Conservation (phyloP, 2,888 invertebrate species). For the Agrotis ipsilon region DNA sequence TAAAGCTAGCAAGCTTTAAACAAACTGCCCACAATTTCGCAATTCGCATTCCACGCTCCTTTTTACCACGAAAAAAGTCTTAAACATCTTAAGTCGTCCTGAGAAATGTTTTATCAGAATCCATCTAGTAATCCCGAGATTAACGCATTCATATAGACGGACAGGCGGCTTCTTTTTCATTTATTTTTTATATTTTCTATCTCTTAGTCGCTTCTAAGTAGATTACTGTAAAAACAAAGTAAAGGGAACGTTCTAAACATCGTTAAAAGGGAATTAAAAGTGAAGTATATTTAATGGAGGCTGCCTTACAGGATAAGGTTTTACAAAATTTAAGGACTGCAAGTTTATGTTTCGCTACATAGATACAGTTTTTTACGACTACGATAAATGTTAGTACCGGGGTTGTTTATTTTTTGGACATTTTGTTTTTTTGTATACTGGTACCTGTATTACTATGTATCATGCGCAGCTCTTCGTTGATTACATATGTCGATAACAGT, state of each 20-base stretch:
- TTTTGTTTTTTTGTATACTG: neutral
- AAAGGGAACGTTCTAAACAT: slow-evolving; percentile 51
- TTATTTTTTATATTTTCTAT: slow-evolving; percentile 63
- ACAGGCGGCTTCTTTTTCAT: slow-evolving; percentile 43
- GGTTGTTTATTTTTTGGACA: slow-evolving; percentile 11
- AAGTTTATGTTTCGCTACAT: slow-evolving; percentile 39
- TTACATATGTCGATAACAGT: too few species aligned
- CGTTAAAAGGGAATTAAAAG: slow-evolving; percentile 62
- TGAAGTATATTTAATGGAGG: slow-evolving; percentile 54
- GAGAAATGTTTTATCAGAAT: slow-evolving; percentile 65
- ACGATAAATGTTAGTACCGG: slow-evolving; percentile 1
- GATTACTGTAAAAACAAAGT: slow-evolving; percentile 68
- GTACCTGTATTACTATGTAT: too few species aligned
- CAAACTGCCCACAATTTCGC: slow-evolving; percentile 57
- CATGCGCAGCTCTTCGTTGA: too few species aligned
- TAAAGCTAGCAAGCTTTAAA: slow-evolving; percentile 55
- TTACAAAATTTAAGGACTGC: slow-evolving; percentile 39
- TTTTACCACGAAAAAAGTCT: slow-evolving; percentile 59
- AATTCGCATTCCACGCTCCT: slow-evolving; percentile 56
- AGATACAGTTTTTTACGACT: slow-evolving; percentile 48
- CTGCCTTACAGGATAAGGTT: slow-evolving; percentile 50
- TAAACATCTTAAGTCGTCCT: slow-evolving; percentile 63
- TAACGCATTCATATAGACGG: slow-evolving; percentile 66
- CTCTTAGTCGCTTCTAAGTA: slow-evolving; percentile 58
- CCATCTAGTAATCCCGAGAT: slow-evolving; percentile 68